phyloP scores from a whole-genome alignment of 2,113 vertebrate genomes.

The Odontophorus gujanensis region DNA sequence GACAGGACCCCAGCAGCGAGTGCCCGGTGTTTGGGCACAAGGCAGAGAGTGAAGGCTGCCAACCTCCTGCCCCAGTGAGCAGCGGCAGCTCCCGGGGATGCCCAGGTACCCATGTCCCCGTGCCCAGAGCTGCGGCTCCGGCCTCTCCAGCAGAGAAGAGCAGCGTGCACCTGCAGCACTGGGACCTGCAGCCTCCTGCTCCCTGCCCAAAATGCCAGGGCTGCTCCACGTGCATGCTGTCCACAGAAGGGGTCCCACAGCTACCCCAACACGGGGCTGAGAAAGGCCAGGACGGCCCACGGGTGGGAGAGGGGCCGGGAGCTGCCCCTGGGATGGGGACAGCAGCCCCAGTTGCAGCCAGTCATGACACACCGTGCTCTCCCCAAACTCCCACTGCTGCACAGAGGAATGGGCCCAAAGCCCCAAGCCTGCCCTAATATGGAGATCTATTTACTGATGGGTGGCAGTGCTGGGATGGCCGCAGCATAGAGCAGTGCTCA shows the following conservation, averaged over 20 bases:
- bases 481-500: not conserved
- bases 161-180: fast-evolving
- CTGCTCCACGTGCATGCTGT: not conserved
- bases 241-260: not conserved
- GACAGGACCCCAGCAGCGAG: not conserved
- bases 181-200: not conserved
- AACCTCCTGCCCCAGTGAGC: not conserved
- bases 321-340: not conserved
- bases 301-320: not conserved
- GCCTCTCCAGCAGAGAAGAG: not conserved
- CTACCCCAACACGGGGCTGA: not conserved
- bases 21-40: not conserved
- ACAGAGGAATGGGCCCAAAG: not conserved
- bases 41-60: not conserved
- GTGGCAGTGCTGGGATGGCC: not conserved
- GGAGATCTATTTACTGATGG: not conserved
- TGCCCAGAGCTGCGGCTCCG: not conserved
- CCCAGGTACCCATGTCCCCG: not conserved
- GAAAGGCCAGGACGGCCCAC: not conserved
- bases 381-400: not conserved
- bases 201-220: not conserved
- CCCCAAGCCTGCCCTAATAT: not conserved
- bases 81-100: not conserved
- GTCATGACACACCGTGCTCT: not conserved
- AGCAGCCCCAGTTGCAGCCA: no score